Base-by-base conservation (phyloP, 2,797 vertebrate species). In the Poeciliopsis gracilis region DNA sequence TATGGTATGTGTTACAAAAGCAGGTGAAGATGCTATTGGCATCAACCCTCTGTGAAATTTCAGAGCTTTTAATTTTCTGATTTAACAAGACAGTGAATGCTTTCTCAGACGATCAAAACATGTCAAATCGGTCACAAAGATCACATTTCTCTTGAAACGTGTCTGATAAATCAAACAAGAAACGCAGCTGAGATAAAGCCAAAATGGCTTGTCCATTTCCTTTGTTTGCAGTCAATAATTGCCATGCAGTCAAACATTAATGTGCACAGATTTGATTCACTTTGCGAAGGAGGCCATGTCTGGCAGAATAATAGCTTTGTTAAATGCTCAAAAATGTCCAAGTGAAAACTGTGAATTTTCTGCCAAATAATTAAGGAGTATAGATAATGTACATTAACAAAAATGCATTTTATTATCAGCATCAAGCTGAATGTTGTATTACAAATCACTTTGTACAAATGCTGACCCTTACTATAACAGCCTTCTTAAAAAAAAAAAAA, bases 41-140 rank as follows among this genome's bases (percentile, higher is more conserved):
- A 86, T 87, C 66, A 84, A 78, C 80, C 78, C 74, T 9, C 61
- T 82, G 41, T 77, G 47, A 83, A 73, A 77, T 59, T 20, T 77
- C 49, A 20, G 33, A 59, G 70, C 75, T 86, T 85, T 67, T 59
- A 76, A 79, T 46, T 81, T 3, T 2, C 30, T 78, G 70, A 53
- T 61, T 74, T 79, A 79, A 18, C 51, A 82, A 87, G 66, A 43
- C 57, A 80, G 67, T 72, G 16, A 77, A 67, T 81, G 61, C 33
- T 15, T 75, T 53, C 45, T 79, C n/a, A 47, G 25, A 57, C 51
- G 33, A 80, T 79, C 71, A 36, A 10, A 69, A 82, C 75, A 74
- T 72, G 77, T 57, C 70, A 78, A 70, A 59, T 82, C 28, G 36
- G 43, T 83, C 23, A 8, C 43, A 28, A 57, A 53, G 23, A 70